A percentile compares a stretch with the other conserved stretches of the same genome.
These are phyloP conservation scores for Nymphalis urticae DNA, from an alignment of 2,888 invertebrate genomes.

Conservation along the genomic window DNA sequence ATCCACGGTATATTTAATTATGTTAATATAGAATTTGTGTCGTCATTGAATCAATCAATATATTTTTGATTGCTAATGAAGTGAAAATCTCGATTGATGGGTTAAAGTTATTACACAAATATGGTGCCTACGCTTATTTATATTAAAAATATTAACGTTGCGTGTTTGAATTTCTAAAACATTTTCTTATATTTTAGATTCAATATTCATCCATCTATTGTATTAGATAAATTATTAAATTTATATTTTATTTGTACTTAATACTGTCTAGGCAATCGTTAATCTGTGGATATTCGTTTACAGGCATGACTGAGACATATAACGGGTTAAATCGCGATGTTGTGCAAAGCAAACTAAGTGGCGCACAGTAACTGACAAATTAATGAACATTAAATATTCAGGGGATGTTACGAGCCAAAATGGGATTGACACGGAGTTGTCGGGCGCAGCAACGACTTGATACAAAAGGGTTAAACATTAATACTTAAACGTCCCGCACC, in stretches of 20 bases:
- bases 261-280: neutral
- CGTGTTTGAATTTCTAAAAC: no score
- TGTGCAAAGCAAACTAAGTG: slow-evolving; percentile 45
- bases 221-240: no score
- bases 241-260: neutral
- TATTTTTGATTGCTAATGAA: no score
- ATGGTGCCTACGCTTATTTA: no score
- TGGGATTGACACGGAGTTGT: slow-evolving; percentile 72
- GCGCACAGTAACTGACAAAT: slow-evolving; percentile 65
- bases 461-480: slow-evolving; percentile 78
- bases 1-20: no score
- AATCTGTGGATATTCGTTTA: slow-evolving; percentile 8
- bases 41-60: no score
- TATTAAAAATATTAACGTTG: no score
- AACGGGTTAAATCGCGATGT: slow-evolving; percentile 35
- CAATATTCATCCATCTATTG: no score
- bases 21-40: no score
- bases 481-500: slow-evolving; percentile 72
- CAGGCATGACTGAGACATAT: slow-evolving; percentile 33
- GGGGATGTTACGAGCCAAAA: slow-evolving; percentile 52
- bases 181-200: no score
- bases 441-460: slow-evolving; percentile 60
- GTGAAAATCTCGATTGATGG: no score
- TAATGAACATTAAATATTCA: slow-evolving; percentile 78
- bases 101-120: no score